A percentile compares a stretch with the other conserved stretches of the same genome.
These are phyloP conservation scores for Ambastaia sidthimunki DNA, from an alignment of 2,797 vertebrate genomes.

Conservation along the genomic window DNA sequence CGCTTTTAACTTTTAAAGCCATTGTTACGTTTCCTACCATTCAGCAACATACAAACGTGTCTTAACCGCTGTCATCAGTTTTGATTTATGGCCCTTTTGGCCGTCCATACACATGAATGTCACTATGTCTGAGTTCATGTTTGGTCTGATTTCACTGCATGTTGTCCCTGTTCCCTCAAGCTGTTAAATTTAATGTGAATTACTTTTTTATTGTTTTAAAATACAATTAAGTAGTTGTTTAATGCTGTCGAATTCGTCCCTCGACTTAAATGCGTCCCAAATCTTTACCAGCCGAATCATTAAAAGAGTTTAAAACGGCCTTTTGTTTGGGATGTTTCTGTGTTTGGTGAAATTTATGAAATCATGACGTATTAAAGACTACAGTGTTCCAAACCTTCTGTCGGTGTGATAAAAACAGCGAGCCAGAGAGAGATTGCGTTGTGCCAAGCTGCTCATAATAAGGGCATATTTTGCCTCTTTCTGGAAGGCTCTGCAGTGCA, in stretches of 20 bases:
- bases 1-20: constrained; percentile 61
- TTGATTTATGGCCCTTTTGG: constrained; percentile 56
- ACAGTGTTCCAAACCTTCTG: neutral
- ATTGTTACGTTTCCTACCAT: constrained; percentile 66
- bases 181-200: constrained; percentile 78
- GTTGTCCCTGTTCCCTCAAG: constrained; percentile 67
- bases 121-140: constrained; percentile 44
- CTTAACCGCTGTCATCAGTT: constrained; percentile 68
- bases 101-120: constrained; percentile 39
- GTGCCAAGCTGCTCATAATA: constrained; percentile 45
- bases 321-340: constrained; percentile 25
- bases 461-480: constrained; percentile 38
- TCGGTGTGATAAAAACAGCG: constrained; percentile 21
- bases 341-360: neutral
- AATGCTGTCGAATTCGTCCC: constrained; percentile 73
- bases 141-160: constrained; percentile 69
- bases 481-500: constrained; percentile 17
- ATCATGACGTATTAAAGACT: neutral
- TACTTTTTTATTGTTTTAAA: constrained; percentile 43
- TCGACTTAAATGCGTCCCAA: constrained; percentile 82
- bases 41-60: constrained; percentile 61
- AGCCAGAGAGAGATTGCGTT: neutral
- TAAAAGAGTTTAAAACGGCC: constrained; percentile 78
- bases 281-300: constrained; percentile 81
- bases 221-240: constrained; percentile 44